These are phyloP conservation scores for Polypterus senegalus DNA, from an alignment of 2,113 vertebrate genomes.

Conservation along the genomic window DNA sequence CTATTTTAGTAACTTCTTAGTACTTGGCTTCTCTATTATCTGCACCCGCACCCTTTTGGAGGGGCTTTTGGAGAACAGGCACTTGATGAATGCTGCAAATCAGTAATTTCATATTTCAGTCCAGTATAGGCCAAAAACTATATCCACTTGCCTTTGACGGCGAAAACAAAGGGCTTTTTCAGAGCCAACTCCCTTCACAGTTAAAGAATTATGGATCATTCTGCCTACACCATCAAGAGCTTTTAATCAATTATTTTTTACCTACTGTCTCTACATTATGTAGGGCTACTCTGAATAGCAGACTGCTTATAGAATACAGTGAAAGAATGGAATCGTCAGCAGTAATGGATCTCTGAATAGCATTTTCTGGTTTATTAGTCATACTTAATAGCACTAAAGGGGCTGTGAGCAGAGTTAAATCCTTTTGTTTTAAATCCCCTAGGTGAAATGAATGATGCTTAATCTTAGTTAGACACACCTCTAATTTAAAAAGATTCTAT, in stretches of 20 bases:
- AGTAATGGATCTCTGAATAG: slow-evolving; percentile 53
- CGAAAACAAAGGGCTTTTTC: too few species aligned
- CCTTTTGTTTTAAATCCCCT: slow-evolving; percentile 37
- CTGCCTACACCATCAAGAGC: slow-evolving; percentile 33
- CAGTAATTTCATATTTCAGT: too few species aligned
- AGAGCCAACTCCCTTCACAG: too few species aligned
- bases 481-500: slow-evolving; percentile 37
- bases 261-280: slow-evolving; percentile 19
- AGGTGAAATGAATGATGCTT: slow-evolving; percentile 35
- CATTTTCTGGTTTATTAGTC: slow-evolving; percentile 64
- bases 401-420: slow-evolving; percentile 41
- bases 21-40: too few species aligned
- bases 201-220: slow-evolving; percentile 20
- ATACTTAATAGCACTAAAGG: slow-evolving; percentile 54
- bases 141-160: too few species aligned
- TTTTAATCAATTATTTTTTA: slow-evolving; percentile 33
- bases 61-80: too few species aligned
- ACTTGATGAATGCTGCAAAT: too few species aligned
- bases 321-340: slow-evolving; percentile 48
- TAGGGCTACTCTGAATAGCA: slow-evolving; percentile 19
- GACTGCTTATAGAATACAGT: slow-evolving; percentile 34
- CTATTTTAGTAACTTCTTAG: too few species aligned
- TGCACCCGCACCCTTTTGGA: too few species aligned
- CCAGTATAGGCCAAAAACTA: too few species aligned
- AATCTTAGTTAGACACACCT: background rate